These are phyloP conservation scores for Nannospalax galili DNA, from an alignment of 2,113 vertebrate species.

Conservation along the genomic window DNA sequence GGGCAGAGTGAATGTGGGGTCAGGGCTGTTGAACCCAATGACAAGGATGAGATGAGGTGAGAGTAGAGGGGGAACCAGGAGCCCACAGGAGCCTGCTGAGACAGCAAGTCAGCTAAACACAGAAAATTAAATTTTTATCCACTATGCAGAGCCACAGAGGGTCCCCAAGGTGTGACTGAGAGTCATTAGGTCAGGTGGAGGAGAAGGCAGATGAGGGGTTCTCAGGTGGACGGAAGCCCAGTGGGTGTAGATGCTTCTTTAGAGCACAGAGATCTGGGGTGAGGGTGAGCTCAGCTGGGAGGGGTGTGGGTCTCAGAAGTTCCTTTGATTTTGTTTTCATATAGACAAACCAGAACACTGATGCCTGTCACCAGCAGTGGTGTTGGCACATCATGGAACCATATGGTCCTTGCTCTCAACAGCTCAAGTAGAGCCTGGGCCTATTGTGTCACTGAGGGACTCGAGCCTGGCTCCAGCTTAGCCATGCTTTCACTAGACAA, in stretches of 20 bases:
- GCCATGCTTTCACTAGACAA: no score
- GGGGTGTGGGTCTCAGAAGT: not conserved
- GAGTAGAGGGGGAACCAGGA: not conserved
- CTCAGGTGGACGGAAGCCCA: not conserved
- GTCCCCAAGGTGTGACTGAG: not conserved
- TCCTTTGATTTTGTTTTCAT: not conserved
- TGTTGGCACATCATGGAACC: not conserved
- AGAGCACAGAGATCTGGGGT: not conserved
- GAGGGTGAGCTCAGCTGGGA: no score
- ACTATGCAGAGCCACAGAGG: not conserved
- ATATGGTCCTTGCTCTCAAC: not conserved
- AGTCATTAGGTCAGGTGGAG: not conserved
- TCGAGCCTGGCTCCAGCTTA: no score
- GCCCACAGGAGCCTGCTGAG: no score
- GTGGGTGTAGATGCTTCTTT: not conserved
- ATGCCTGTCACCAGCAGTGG: no score
- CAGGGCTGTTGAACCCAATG: not conserved
- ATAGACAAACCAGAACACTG: not conserved
- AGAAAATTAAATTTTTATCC: not conserved
- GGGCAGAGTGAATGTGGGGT: not conserved
- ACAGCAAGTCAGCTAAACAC: not conserved
- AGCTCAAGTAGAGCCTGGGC: not conserved
- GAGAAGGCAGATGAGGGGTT: not conserved
- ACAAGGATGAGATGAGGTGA: not conserved
- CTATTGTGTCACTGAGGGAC: not conserved